These are phyloP conservation scores for Epirrita christyi DNA, from an alignment of 2,888 invertebrate species.

Conservation along the genomic window DNA sequence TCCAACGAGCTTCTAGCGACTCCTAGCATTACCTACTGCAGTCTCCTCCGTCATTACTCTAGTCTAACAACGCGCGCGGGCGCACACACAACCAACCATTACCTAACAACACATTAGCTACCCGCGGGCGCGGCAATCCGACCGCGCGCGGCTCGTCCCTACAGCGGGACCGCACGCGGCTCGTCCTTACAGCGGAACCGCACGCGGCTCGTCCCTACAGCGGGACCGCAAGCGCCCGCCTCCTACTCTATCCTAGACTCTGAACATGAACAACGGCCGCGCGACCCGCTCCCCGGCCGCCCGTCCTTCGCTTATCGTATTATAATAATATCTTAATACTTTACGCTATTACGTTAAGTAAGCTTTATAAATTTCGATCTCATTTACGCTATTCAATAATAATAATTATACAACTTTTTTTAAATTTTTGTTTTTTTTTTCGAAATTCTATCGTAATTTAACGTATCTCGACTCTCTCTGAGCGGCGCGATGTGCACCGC, in stretches of 20 bases:
- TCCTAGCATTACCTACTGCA: constrained; percentile 23
- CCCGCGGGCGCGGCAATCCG: constrained; percentile 20
- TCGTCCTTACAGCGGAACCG: constrained; percentile 36
- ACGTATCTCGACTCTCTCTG: constrained; percentile 80
- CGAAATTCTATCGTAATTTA: constrained; percentile 80
- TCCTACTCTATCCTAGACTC: constrained; percentile 48
- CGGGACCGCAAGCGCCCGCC: too few species aligned
- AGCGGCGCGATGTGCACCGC: constrained; percentile 82
- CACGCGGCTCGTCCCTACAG: not conserved
- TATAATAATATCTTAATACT: constrained; percentile 83
- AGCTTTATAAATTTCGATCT: constrained; percentile 84
- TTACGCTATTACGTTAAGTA: constrained; percentile 84
- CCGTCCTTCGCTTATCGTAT: constrained; percentile 73
- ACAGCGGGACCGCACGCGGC: constrained; percentile 20
- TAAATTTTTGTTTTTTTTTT: constrained; percentile 82
- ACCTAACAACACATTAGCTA: constrained; percentile 18
- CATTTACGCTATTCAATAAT: constrained; percentile 82
- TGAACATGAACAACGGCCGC: constrained; percentile 49
- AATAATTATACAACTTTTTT: constrained; percentile 85
- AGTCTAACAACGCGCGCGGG: constrained; percentile 11
- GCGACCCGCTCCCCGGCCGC: constrained; percentile 66
- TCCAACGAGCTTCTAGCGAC: constrained; percentile 20
- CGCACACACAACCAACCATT: constrained; percentile 18
- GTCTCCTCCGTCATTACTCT: constrained; percentile 21
- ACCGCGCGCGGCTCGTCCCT: not conserved